phyloP scores from a whole-genome alignment of 2,888 invertebrate species.

The Ormyrus labotus region DNA sequence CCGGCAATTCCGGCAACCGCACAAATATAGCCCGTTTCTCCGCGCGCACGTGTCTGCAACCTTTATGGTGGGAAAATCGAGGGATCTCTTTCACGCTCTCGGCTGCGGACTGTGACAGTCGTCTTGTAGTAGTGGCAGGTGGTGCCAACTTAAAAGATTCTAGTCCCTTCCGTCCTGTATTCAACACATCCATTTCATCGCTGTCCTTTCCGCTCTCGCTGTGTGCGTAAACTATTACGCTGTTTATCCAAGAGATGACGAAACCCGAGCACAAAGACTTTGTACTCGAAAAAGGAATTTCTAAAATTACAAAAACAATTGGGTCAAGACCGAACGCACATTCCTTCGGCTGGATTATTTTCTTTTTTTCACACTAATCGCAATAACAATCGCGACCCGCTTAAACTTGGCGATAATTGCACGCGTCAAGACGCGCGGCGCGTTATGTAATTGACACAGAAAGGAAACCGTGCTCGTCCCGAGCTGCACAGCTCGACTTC shows the following conservation, averaged over 20 bases:
- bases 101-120: slow-evolving; percentile 24
- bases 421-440: background rate
- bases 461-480: slow-evolving; percentile 28
- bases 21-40: slow-evolving; percentile 4
- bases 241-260: no score
- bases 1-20: slow-evolving; percentile 11
- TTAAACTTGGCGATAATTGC: slow-evolving; percentile 9
- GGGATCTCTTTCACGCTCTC: slow-evolving; percentile 23
- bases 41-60: slow-evolving; percentile 10
- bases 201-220: background rate
- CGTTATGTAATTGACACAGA: slow-evolving; percentile 19
- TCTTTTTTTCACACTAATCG: background rate
- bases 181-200: no score
- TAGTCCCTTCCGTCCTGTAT: background rate
- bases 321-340: slow-evolving; percentile 19
- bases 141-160: slow-evolving; percentile 15
- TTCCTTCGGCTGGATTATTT: background rate
- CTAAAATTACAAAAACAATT: slow-evolving; percentile 4
- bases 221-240: no score
- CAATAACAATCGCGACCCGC: slow-evolving; percentile 23
- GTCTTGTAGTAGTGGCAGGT: slow-evolving; percentile 27
- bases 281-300: background rate
- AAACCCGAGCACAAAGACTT: background rate
- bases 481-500: background rate
- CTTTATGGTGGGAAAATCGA: slow-evolving; percentile 40